These are phyloP conservation scores for Tricholaema leucomelas DNA, from an alignment of 2,113 vertebrate species.

Conservation along the genomic window DNA sequence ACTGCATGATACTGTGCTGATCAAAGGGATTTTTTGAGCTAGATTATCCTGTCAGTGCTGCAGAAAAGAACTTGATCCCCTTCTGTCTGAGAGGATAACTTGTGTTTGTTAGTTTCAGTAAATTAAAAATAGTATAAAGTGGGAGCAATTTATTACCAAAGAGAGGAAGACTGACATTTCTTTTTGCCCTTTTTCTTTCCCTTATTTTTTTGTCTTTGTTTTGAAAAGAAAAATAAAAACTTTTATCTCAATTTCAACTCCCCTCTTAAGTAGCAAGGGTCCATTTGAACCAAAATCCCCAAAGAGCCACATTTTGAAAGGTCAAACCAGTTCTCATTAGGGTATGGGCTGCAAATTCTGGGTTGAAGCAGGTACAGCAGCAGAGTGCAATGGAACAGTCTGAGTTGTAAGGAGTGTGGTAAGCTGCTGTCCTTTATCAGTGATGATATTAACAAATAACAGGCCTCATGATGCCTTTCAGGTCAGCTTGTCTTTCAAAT, in stretches of 20 bases:
- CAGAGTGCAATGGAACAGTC: neutral
- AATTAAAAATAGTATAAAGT: neutral
- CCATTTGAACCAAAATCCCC: neutral
- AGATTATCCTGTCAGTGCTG: constrained; percentile 49
- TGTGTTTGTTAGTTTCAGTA: neutral
- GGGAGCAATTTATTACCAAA: neutral
- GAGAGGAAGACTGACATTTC: neutral
- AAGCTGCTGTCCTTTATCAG: neutral
- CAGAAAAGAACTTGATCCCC: constrained; percentile 2
- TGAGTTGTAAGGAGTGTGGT: neutral
- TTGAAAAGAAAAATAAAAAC: too few relatives aligned
- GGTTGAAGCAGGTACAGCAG: neutral
- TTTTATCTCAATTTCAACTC: neutral
- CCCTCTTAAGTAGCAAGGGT: neutral
- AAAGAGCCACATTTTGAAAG: neutral
- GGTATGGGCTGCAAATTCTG: constrained; percentile 1
- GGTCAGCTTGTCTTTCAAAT: neutral
- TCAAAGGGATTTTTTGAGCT: constrained; percentile 41
- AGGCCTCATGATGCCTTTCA: neutral
- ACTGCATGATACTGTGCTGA: constrained; percentile 17
- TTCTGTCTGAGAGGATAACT: constrained; percentile 12
- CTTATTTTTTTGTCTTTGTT: neutral
- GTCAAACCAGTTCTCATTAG: neutral
- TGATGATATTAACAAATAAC: neutral
- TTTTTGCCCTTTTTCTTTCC: neutral